Conservation (phyloP, 2,888 invertebrate species). For the Tipula confusa region DNA sequence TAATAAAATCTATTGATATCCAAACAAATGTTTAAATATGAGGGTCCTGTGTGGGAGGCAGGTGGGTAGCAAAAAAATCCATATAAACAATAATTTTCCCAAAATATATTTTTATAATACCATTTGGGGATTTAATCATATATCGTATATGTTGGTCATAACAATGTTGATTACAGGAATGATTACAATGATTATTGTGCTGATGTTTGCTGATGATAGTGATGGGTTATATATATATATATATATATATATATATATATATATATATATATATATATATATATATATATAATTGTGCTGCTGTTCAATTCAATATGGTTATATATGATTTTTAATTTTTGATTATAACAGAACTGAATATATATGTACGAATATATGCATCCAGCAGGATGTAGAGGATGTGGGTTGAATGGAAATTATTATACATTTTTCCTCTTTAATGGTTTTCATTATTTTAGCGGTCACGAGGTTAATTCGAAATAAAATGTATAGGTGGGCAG, state of each 20-base stretch:
- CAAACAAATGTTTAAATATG: not conserved
- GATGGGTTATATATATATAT: not conserved
- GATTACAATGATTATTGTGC: not conserved
- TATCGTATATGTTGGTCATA: not conserved
- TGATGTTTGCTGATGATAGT: not conserved
- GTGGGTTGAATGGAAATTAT: not conserved
- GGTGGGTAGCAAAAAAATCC: not conserved
- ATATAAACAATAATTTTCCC: not conserved
- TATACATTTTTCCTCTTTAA: not conserved
- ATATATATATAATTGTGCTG: too few relatives aligned
- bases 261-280: too few relatives aligned
- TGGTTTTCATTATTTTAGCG: not conserved
- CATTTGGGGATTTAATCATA: slow-evolving; percentile 1
- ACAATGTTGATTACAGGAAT: not conserved
- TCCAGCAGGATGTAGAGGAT: not conserved
- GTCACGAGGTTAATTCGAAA: not conserved
- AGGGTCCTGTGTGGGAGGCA: not conserved
- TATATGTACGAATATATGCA: not conserved
- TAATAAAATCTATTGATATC: not conserved
- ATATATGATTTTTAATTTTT: slow-evolving; percentile 13
- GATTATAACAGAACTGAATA: not conserved
- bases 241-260: too few relatives aligned
- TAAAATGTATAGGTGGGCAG: not conserved
- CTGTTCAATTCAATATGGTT: slow-evolving; percentile 4
- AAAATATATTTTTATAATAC: not conserved